phyloP scores from a whole-genome alignment of 1,140 invertebrate genomes.

The Drosophila truncata region DNA sequence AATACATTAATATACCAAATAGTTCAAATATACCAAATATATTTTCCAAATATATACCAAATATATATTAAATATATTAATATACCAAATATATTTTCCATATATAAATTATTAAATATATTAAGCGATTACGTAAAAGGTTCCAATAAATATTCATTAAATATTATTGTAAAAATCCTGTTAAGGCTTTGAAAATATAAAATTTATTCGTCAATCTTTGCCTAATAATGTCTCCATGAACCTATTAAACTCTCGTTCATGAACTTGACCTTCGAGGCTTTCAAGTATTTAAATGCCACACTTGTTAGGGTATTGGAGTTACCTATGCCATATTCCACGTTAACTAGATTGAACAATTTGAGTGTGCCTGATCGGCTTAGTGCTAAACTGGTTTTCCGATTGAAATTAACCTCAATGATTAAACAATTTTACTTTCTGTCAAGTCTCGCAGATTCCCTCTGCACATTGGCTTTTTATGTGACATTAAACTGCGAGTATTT shows the following conservation, averaged over 20 bases:
- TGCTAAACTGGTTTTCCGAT: slow-evolving; percentile 65
- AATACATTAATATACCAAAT: too few relatives aligned
- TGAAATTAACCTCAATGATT: slow-evolving; percentile 76
- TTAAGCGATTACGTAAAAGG: too few relatives aligned
- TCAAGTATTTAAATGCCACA: not conserved
- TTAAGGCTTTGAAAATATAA: not conserved
- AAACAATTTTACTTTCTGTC: slow-evolving; percentile 70
- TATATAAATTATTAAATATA: not conserved
- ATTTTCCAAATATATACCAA: not conserved
- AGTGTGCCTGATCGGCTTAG: slow-evolving; percentile 44
- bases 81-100: not conserved
- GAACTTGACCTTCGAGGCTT: not conserved
- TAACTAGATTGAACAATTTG: slow-evolving; percentile 58
- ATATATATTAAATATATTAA: not conserved
- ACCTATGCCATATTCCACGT: slow-evolving; percentile 16
- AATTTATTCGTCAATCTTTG: too few relatives aligned
- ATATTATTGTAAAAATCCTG: not conserved
- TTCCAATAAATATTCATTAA: not conserved
- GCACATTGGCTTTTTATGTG: slow-evolving; percentile 53
- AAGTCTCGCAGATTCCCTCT: slow-evolving; percentile 1
- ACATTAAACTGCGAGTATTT: slow-evolving; percentile 55
- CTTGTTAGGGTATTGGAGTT: slow-evolving; percentile 10
- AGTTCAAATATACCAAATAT: too few relatives aligned
- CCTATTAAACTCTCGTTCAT: not conserved
- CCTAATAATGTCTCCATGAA: not conserved